phyloP scores from a whole-genome alignment of 1,140 invertebrate genomes.

The Orius laevigatus region DNA sequence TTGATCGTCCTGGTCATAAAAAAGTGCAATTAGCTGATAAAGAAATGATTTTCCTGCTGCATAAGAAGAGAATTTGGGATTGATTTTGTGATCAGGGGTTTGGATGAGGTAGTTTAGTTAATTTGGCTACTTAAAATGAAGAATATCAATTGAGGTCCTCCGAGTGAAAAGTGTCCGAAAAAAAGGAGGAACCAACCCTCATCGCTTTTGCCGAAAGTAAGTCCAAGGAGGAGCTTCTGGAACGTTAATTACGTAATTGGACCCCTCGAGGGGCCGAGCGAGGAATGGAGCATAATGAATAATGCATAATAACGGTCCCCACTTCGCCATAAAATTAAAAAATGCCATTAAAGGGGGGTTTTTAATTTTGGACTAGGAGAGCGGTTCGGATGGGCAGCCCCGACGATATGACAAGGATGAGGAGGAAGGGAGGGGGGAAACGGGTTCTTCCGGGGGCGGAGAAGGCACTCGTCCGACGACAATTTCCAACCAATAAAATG shows the following conservation, averaged over 20 bases:
- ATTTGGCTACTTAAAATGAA: too few species aligned
- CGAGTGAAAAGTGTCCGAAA: too few species aligned
- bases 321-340: constrained; percentile 12
- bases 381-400: neutral
- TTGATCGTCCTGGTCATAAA: too few species aligned
- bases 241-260: constrained; percentile 7
- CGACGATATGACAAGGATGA: neutral
- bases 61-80: too few species aligned
- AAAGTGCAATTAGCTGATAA: too few species aligned
- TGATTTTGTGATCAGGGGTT: too few species aligned
- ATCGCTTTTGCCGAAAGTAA: neutral
- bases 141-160: too few species aligned
- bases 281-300: constrained; percentile 10
- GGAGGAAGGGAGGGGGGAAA: neutral
- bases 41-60: too few species aligned
- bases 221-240: neutral
- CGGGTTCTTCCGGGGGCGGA: constrained; percentile 1
- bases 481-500: too few species aligned
- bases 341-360: constrained; percentile 11
- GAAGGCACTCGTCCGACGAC: neutral
- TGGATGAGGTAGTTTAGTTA: too few species aligned
- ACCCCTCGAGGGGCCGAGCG: neutral
- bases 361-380: constrained; percentile 10
- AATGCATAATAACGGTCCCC: constrained; percentile 11
- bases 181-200: too few species aligned